A percentile compares a stretch with the other conserved stretches of the same genome.
Conservation (phyloP, 2,797 vertebrate species). For the Macrochelys suwanniensis region DNA sequence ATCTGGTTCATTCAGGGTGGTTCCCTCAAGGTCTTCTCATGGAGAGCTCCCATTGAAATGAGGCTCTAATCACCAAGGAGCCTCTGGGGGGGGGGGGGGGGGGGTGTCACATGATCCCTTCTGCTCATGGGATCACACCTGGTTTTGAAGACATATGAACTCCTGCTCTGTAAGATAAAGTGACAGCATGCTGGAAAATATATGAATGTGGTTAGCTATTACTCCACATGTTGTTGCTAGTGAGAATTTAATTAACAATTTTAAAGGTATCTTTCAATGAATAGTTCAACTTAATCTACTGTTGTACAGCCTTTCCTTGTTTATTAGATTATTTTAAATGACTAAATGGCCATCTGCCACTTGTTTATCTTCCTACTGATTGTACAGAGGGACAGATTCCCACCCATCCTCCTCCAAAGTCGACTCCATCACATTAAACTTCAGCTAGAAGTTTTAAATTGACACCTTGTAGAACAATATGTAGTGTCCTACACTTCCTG, state of each 20-base stretch:
- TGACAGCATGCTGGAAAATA: background rate
- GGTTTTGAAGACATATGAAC: background rate
- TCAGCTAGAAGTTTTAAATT: background rate
- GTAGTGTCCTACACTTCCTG: background rate
- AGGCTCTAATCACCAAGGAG: background rate
- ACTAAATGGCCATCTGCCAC: background rate
- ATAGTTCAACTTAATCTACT: background rate
- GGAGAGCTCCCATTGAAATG: background rate
- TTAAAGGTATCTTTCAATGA: background rate
- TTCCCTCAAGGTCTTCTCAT: background rate
- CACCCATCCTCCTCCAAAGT: background rate
- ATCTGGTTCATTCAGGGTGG: background rate
- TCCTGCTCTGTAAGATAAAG: background rate
- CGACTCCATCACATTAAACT: background rate
- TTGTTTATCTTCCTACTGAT: background rate
- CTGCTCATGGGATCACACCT: background rate
- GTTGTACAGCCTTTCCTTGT: background rate
- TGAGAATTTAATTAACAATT: background rate
- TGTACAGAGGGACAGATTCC: background rate
- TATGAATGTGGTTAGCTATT: background rate
- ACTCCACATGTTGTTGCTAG: background rate
- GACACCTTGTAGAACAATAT: rapidly evolving
- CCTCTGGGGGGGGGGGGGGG: background rate
- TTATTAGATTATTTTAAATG: background rate
- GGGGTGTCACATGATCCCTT: background rate